Evolutionary conservation across 2,797 vertebrate genomes (phyloP), one percentile per base, ranked within the genome.

Genomic region (Artibeus jamaicensis): DNA sequence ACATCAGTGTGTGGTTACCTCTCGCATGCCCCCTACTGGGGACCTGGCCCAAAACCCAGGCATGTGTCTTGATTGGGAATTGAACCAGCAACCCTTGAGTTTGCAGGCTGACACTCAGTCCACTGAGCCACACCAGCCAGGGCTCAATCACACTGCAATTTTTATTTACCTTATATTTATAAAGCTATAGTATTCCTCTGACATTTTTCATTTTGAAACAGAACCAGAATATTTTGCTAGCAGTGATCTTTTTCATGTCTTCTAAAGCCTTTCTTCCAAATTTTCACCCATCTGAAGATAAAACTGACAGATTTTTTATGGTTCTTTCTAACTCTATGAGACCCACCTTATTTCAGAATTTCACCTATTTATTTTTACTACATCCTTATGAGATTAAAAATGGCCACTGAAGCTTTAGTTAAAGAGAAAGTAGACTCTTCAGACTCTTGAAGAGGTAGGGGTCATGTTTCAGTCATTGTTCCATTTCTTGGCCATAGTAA

Each of bases 101-200:
- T 57, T 21, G 3, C 9, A 57, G 55, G 55, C 55, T 57, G 55
- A 22, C 55, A 57, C 9, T 57, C 55, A 53, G 8, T 57, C 22
- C 55, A 57, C 22, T 57, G 22, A 57, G 55, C 55, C 55, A 57
- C 22, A 57, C 55, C 55, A 57, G 22, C 9, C 22, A 24, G 55
- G 22, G 22, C 22, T 85, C 32, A 94, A 73, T 21, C 48, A 94
- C 32, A 94, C 26, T 32, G 26, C 85, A 95, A 83, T 93, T 94
- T 94, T 90, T 21, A 78, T 65, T 93, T 53, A 83, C 83, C 77
- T 96, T 93, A 76, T 73, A 79, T 93, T 96, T 95, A 77, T 65
- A 78, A 83, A 78, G 26, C 34, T 93, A 44, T 37, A 77, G 26
- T 59, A 87, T 90, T 87, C 89, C 29, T 85, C 68, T 93, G 48